Evolutionary conservation across 2,888 invertebrate species (phyloP).

Genomic region (Spilarctia lutea): DNA sequence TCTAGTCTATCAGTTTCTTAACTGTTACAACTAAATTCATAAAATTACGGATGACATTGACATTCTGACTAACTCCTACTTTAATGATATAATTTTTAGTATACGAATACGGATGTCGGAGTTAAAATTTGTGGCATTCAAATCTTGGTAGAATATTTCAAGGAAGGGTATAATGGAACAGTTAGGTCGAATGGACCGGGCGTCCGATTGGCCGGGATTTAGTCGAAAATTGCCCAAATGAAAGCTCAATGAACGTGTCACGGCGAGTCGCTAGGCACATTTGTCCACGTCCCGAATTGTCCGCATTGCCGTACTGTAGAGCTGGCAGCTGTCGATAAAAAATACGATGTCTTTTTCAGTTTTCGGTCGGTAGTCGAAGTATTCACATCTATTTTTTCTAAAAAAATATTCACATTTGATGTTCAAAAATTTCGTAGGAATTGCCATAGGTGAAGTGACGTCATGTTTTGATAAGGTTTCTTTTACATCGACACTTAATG

Average conservation of each 20-base stretch:
- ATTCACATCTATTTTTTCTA: neutral
- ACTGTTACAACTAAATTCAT: too few species aligned
- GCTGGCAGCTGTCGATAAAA: constrained; percentile 60
- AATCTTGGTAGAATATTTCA: constrained; percentile 51
- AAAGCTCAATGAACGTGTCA: constrained; percentile 86
- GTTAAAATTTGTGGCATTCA: constrained; percentile 24
- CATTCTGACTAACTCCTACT: neutral
- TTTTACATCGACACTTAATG: neutral
- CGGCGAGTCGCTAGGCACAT: constrained; percentile 80
- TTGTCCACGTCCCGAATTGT: constrained; percentile 83
- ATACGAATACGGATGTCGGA: neutral
- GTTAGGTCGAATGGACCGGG: constrained; percentile 62
- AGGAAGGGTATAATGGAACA: constrained; percentile 69
- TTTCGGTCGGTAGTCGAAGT: constrained; percentile 2
- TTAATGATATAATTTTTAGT: neutral
- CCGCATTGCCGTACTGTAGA: constrained; percentile 81
- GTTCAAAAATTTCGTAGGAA: neutral
- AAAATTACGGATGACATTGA: too few species aligned
- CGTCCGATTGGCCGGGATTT: constrained; percentile 81
- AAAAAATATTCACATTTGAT: neutral
- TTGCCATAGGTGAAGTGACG: neutral
- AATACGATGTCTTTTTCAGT: constrained; percentile 1
- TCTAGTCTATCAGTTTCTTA: neutral
- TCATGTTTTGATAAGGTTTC: neutral
- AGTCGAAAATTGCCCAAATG: constrained; percentile 85